Evolutionary conservation across 2,888 invertebrate species (phyloP).

Genomic region (Desoria tigrina): DNA sequence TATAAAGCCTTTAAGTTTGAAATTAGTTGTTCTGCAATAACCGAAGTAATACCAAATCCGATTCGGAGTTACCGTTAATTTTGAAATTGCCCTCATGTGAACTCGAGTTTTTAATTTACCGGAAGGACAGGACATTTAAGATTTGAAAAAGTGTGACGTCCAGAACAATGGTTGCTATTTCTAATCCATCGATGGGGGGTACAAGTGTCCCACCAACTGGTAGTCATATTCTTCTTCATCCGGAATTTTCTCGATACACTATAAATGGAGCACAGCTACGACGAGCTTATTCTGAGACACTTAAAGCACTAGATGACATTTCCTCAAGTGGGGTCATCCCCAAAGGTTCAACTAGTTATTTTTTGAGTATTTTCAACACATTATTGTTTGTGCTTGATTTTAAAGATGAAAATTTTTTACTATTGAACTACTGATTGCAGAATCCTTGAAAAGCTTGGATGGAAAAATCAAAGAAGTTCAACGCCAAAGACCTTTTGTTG

Average conservation of each 20-base stretch:
- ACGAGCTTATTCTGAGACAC: slow-evolving; percentile 49
- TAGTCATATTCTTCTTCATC: slow-evolving; percentile 24
- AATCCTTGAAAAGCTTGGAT: slow-evolving; percentile 47
- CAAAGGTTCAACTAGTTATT: slow-evolving; percentile 40
- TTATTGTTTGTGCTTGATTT: neutral
- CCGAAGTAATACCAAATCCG: too few species aligned
- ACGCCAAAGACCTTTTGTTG: slow-evolving; percentile 54
- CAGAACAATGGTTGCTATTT: neutral
- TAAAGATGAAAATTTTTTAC: neutral
- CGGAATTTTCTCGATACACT: slow-evolving; percentile 52
- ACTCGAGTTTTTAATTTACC: too few species aligned
- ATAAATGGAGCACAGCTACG: slow-evolving; percentile 49
- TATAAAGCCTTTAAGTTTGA: too few species aligned
- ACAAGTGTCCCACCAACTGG: too few species aligned
- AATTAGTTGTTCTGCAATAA: too few species aligned
- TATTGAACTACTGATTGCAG: slow-evolving; percentile 28
- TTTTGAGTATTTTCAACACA: neutral
- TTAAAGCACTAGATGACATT: slow-evolving; percentile 52
- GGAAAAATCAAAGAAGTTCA: slow-evolving; percentile 52
- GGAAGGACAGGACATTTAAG: neutral
- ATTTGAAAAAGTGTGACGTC: neutral
- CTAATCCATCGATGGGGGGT: neutral
- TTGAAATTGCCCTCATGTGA: too few species aligned
- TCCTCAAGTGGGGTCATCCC: slow-evolving; percentile 51
- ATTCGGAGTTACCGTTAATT: too few species aligned